Evolutionary conservation across 2,113 vertebrate genomes (phyloP).

Genomic region (Coreoperca whiteheadi): DNA sequence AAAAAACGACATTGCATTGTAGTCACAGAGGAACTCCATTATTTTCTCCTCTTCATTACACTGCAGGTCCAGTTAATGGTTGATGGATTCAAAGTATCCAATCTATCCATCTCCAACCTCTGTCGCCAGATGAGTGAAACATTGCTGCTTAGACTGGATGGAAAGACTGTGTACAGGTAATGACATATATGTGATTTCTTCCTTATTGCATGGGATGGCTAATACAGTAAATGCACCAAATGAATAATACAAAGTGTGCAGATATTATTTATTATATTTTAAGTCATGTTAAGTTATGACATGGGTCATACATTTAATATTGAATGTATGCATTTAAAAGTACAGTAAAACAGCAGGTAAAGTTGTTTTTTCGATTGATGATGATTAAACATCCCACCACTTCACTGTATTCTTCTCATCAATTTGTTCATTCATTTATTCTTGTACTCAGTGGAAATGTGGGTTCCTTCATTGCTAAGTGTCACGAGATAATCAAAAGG

Average conservation of each 20-base stretch:
- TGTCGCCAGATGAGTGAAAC: slow-evolving; percentile 87
- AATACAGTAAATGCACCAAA: slow-evolving; percentile 12
- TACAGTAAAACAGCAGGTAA: background rate
- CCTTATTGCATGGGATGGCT: background rate
- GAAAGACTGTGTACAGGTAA: slow-evolving; percentile 84
- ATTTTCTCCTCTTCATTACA: background rate
- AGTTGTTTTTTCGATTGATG: background rate
- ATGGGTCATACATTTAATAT: background rate
- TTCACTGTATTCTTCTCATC: background rate
- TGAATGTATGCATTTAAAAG: background rate
- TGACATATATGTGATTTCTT: background rate
- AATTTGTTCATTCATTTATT: background rate
- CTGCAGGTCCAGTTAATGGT: slow-evolving; percentile 77
- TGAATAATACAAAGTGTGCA: too few relatives aligned
- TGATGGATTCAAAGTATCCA: slow-evolving; percentile 86
- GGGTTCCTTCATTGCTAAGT: too few relatives aligned
- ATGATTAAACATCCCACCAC: background rate
- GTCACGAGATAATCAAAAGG: too few relatives aligned
- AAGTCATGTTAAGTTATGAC: background rate
- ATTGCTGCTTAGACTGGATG: slow-evolving; percentile 85
- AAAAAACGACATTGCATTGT: background rate
- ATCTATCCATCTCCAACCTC: slow-evolving; percentile 79
- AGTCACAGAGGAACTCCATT: background rate
- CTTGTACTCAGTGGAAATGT: background rate
- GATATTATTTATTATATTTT: background rate